Evolutionary conservation across 2,797 vertebrate species (phyloP).

Genomic region (Peromyscus attwateri): DNA sequence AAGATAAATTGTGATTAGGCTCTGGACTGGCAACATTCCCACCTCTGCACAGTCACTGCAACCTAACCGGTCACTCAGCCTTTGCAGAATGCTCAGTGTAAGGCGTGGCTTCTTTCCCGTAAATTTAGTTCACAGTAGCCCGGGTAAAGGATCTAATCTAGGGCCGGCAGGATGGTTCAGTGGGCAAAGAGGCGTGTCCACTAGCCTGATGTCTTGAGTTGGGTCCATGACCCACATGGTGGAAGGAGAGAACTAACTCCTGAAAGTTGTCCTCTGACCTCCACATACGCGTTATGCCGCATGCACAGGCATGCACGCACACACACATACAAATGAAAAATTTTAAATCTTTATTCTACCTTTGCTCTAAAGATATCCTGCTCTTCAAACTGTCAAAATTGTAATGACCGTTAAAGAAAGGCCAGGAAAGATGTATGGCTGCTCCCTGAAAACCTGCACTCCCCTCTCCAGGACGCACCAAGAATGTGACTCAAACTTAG

Average conservation of each 20-base stretch:
- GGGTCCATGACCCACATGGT: background rate
- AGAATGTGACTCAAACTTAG: background rate
- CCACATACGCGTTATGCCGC: background rate
- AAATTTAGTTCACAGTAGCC: background rate
- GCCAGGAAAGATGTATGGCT: background rate
- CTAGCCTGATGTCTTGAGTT: background rate
- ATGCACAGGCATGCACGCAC: background rate
- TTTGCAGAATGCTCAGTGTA: background rate
- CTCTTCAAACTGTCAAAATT: conserved; percentile 22
- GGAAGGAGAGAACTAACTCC: background rate
- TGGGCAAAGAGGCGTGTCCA: background rate
- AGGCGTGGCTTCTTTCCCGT: background rate
- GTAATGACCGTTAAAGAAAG: conserved; percentile 35
- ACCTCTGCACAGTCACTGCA: background rate
- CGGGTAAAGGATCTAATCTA: background rate
- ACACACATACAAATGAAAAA: background rate
- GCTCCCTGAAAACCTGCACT: background rate
- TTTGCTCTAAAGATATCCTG: background rate
- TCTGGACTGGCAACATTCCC: background rate
- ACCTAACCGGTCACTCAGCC: background rate
- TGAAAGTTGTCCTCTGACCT: background rate
- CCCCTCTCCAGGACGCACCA: background rate
- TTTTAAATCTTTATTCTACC: background rate
- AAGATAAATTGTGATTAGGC: background rate
- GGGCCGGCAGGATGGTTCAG: background rate